Evolutionary conservation across 2,113 vertebrate species (phyloP).

Genomic region (Emberiza fucata): DNA sequence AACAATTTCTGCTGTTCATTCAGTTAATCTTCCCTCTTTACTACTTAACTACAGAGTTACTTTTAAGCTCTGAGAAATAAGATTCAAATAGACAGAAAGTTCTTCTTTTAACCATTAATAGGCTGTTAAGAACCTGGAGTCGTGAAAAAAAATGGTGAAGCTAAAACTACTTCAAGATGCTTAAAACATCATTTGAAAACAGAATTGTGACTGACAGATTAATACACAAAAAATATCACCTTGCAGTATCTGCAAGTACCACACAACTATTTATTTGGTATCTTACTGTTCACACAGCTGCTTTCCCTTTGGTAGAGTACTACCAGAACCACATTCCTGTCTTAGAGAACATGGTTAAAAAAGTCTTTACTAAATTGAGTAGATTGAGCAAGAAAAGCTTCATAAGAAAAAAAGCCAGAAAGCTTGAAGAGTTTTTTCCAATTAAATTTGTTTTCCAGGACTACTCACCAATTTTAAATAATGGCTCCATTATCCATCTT

Average conservation of each 20-base stretch:
- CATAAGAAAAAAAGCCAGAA: neutral
- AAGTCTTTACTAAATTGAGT: neutral
- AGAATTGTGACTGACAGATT: neutral
- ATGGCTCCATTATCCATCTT: neutral
- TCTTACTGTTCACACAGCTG: neutral
- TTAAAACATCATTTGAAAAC: neutral
- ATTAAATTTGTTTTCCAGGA: neutral
- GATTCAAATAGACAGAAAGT: neutral
- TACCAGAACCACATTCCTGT: neutral
- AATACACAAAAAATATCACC: neutral
- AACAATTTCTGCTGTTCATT: neutral
- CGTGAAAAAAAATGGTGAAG: neutral
- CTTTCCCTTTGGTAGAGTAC: neutral
- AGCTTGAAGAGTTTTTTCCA: neutral
- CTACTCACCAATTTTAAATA: neutral
- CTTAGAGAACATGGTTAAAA: neutral
- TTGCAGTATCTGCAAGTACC: neutral
- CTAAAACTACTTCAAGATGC: neutral
- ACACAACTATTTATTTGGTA: neutral
- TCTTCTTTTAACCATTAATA: neutral
- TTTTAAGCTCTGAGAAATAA: neutral
- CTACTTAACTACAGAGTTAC: neutral
- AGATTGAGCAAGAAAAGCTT: neutral
- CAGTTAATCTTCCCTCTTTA: neutral
- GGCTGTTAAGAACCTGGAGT: neutral